These are phyloP conservation scores for Cyrtonyx montezumae DNA, from an alignment of 2,113 vertebrate species.

Conservation along the genomic window DNA sequence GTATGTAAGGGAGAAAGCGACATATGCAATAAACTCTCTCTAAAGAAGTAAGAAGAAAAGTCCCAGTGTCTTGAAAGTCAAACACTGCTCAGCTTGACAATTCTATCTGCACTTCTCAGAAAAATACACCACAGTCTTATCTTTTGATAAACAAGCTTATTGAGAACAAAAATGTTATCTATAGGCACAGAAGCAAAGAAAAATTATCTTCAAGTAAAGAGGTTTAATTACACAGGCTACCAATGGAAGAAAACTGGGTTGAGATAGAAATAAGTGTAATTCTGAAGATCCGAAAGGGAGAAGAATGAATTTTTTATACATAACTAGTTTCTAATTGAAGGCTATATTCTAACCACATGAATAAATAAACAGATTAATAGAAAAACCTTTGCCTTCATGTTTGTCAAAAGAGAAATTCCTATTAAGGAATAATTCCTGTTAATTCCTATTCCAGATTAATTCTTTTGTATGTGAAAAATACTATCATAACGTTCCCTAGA, in stretches of 20 bases:
- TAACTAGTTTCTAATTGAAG: not conserved
- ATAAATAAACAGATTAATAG: not conserved
- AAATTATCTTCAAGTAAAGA: not conserved
- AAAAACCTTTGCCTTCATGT: rapidly evolving
- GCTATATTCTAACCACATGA: not conserved
- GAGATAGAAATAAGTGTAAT: not conserved
- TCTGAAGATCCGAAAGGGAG: not conserved
- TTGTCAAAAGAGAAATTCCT: not conserved
- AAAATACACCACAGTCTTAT: not conserved
- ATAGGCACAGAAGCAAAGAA: not conserved
- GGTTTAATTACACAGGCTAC: not conserved
- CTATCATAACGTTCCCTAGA: rapidly evolving
- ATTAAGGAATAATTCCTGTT: no score
- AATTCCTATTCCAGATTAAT: not conserved
- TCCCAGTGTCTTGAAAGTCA: not conserved
- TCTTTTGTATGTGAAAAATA: not conserved
- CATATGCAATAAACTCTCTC: not conserved
- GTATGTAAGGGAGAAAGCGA: not conserved
- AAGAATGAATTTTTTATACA: not conserved
- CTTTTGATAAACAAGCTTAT: not conserved
- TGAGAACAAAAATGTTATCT: not conserved
- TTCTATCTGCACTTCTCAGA: not conserved
- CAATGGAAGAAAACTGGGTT: not conserved
- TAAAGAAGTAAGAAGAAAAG: not conserved
- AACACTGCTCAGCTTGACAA: not conserved